phyloP scores from a whole-genome alignment of 2,797 vertebrate genomes.

The Allobates femoralis region DNA sequence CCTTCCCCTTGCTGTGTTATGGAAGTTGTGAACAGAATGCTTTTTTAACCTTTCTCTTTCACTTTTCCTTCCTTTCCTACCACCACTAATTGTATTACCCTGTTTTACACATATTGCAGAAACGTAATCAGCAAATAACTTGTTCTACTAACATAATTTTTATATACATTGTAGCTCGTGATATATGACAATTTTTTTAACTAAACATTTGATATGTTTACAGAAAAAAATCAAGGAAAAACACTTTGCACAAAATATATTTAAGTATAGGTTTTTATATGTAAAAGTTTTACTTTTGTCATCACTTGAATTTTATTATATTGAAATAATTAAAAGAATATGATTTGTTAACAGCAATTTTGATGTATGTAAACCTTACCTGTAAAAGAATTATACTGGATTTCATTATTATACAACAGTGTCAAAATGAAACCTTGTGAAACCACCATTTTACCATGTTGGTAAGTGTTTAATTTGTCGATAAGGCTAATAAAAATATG shows the following conservation, averaged over 20 bases:
- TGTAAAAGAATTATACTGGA: constrained; percentile 21
- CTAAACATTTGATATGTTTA: constrained; percentile 39
- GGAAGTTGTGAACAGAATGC: not conserved
- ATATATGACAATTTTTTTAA: not conserved
- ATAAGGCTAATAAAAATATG: constrained; percentile 7
- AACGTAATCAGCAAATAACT: not conserved
- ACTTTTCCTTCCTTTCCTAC: not conserved
- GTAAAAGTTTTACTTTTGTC: constrained; percentile 10
- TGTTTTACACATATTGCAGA: not conserved
- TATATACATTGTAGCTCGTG: not conserved
- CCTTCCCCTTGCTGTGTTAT: not conserved
- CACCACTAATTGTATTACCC: not conserved
- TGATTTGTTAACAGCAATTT: constrained; percentile 1
- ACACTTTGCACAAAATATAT: constrained; percentile 17
- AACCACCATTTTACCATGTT: constrained; percentile 41
- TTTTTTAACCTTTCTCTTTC: not conserved
- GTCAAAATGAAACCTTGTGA: constrained; percentile 17
- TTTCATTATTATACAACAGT: not conserved
- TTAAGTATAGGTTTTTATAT: constrained; percentile 26
- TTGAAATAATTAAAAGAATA: not conserved
- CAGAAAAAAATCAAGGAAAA: constrained; percentile 24
- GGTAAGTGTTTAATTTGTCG: constrained; percentile 35
- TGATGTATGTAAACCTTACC: constrained; percentile 19
- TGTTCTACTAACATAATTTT: not conserved
- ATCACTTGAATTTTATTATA: constrained; percentile 22